Base-by-base conservation (phyloP, 2,888 invertebrate species). In the Clistopyga incitator region DNA sequence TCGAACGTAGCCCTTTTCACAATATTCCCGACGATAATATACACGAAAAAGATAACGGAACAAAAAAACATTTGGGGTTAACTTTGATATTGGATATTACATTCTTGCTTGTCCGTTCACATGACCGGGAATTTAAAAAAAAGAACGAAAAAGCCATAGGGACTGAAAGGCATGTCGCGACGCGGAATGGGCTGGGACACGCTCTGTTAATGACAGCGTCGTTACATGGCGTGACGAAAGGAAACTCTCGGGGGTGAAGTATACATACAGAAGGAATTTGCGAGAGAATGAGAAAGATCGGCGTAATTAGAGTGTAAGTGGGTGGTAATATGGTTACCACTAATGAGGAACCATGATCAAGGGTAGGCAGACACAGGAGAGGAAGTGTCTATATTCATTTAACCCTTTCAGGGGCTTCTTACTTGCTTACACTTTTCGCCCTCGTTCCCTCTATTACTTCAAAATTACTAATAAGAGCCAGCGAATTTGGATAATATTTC, bases 291-390 rank as follows among this genome's bases (percentile, higher is more conserved):
- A 18, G 25, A 76, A 50, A 20, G 82, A 76, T 79, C 78, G 75
- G 76, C 75, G 82, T 79, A 82, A 82, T 82, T 82, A 78, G 75
- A 54, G 75, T 76, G 65, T 75, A 78, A 82, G 82, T 79, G 64
- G 78, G 47, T 78, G 50, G 75, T 82, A 79, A 82, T 78, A 70
- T 71, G 78, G 78, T 82, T 82, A 76, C 70, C 82, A 65, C 71
- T 78, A 76, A 82, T 79, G 82, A 82, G 75, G 42, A 78, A 71
- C 47, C 56, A 71, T 61, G 70, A 76, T 59, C 64, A 65, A 54
- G 42, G 45, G 18, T 13, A n/a, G 45, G 65, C 45, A 29, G 72
- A 52, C 67, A 59, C 50, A 25, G 18, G 42, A 50, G 67, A 15
- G 25, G 59, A 78, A 34, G 45, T 59, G 34, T 59, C 56, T 70